phyloP scores from a whole-genome alignment of 2,113 vertebrate genomes.

The Ammospiza nelsoni region DNA sequence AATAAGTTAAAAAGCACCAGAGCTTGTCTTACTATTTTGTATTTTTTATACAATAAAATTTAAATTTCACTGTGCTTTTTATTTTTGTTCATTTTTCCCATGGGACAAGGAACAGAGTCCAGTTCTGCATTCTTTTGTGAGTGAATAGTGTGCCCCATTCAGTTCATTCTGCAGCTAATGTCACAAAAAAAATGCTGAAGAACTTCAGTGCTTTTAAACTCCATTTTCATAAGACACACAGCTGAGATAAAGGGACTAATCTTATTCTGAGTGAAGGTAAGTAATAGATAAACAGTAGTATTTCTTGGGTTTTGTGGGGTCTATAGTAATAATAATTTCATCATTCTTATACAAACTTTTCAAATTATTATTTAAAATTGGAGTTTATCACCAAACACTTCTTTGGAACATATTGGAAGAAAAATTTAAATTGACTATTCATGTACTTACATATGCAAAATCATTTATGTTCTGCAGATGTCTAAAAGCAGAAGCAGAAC shows the following conservation, averaged over 20 bases:
- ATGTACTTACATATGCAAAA: neutral
- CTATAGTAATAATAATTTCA: neutral
- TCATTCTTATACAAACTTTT: neutral
- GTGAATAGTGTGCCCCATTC: neutral
- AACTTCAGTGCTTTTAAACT: neutral
- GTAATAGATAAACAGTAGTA: neutral
- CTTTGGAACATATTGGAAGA: neutral
- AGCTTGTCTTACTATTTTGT: neutral
- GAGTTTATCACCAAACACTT: neutral
- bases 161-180: neutral
- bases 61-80: neutral
- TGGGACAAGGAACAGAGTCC: neutral
- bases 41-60: neutral
- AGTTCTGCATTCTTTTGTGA: neutral
- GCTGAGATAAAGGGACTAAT: neutral
- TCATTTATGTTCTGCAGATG: neutral
- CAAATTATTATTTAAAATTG: neutral
- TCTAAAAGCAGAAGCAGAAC: slow-evolving; percentile 10
- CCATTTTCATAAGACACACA: neutral
- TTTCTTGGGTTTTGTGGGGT: neutral
- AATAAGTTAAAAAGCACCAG: neutral
- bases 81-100: neutral
- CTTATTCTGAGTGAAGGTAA: neutral
- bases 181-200: neutral
- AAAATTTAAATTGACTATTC: neutral